Percentiles rank a stretch among this genome's conserved stretches.
phyloP scores from a whole-genome alignment of 2,888 invertebrate species.

The Crossocerus cetratus region DNA sequence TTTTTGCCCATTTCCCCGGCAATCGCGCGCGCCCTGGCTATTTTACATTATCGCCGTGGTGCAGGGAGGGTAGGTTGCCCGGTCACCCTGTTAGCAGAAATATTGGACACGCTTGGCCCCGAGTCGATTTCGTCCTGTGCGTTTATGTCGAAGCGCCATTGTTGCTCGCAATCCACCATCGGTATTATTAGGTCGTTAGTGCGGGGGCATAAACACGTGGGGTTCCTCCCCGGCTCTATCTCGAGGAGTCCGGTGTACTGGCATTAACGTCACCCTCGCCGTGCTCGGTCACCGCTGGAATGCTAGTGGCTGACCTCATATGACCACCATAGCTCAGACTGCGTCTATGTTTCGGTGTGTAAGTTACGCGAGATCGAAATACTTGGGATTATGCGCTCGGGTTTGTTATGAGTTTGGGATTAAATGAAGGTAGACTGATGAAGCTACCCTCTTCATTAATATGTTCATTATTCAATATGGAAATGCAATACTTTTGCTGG shows the following conservation, averaged over 20 bases:
- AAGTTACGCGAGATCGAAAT: too few species aligned
- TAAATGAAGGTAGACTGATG: too few species aligned
- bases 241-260: slow-evolving; percentile 22
- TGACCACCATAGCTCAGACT: too few species aligned
- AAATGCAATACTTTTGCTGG: too few species aligned
- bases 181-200: slow-evolving; percentile 57
- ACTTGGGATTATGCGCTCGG: too few species aligned
- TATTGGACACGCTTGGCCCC: slow-evolving; percentile 4
- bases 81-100: slow-evolving; percentile 58
- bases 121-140: slow-evolving; percentile 35
- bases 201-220: slow-evolving; percentile 57
- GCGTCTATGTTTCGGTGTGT: too few species aligned
- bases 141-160: slow-evolving; percentile 25
- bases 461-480: too few species aligned
- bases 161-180: slow-evolving; percentile 18
- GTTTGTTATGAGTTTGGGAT: too few species aligned
- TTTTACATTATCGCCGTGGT: not conserved
- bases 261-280: slow-evolving; percentile 42
- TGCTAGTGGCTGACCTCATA: slow-evolving; percentile 24
- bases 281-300: slow-evolving; percentile 36
- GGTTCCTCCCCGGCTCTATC: slow-evolving; percentile 42
- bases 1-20: too few species aligned
- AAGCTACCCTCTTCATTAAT: too few species aligned
- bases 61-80: not conserved
- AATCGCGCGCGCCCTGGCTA: too few species aligned